phyloP scores from a whole-genome alignment of 2,888 invertebrate genomes.

The Pristionchus exspectatus region DNA sequence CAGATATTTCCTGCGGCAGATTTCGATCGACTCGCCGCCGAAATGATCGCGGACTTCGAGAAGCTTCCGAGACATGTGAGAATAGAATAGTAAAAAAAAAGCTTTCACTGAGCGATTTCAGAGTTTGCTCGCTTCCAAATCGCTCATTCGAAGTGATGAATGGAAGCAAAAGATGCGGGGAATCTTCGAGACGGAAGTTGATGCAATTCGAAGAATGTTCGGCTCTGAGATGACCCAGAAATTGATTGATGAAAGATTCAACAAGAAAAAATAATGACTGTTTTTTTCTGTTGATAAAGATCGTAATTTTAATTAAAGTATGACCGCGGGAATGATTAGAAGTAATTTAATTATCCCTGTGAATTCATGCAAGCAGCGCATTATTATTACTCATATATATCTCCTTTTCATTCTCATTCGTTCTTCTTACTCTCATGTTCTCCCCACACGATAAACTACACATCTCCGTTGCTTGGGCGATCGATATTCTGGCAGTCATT shows the following conservation, averaged over 20 bases:
- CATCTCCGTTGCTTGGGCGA: neutral
- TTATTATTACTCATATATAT: too few species aligned
- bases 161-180: conserved; percentile 42
- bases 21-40: neutral
- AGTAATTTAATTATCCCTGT: too few species aligned
- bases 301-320: too few species aligned
- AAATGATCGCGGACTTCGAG: neutral
- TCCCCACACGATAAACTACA: neutral
- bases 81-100: neutral
- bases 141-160: neutral
- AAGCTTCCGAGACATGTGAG: conserved; percentile 51
- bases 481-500: neutral
- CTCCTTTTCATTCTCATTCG: too few species aligned
- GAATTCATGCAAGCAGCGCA: too few species aligned
- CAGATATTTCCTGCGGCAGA: neutral
- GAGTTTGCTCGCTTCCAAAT: conserved; percentile 5
- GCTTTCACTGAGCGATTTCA: neutral
- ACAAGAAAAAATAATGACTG: neutral
- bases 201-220: neutral
- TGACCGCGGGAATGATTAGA: too few species aligned
- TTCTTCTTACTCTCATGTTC: neutral
- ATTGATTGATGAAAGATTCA: neutral
- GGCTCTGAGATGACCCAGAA: neutral
- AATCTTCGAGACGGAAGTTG: conserved; percentile 8
- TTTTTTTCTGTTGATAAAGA: too few species aligned